Conservation (phyloP, 2,797 vertebrate species). For the Aselliscus stoliczkanus region DNA sequence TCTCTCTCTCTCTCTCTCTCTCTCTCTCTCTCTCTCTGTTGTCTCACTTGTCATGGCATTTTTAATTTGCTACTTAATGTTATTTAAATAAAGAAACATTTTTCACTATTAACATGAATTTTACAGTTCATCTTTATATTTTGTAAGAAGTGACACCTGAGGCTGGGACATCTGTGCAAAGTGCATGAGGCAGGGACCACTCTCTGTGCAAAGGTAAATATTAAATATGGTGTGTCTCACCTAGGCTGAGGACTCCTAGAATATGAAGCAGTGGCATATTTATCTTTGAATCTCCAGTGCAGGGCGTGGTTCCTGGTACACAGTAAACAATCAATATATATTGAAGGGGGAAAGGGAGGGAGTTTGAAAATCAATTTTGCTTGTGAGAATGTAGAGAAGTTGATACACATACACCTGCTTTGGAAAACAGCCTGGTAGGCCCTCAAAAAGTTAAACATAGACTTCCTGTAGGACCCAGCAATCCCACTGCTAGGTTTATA, state of each 20-base stretch:
- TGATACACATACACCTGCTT: neutral
- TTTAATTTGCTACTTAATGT: conserved; percentile 22
- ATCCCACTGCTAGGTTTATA: neutral
- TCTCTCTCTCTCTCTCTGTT: neutral
- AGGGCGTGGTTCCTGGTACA: neutral
- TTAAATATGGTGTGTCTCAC: neutral
- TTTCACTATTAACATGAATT: neutral
- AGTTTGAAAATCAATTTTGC: neutral
- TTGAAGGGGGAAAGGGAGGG: neutral
- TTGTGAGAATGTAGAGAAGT: neutral
- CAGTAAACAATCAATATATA: neutral
- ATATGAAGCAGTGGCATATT: neutral
- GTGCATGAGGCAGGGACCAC: neutral
- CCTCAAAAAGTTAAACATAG: neutral
- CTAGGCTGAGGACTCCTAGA: neutral
- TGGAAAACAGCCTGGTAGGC: neutral
- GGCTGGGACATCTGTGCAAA: neutral
- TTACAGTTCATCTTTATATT: conserved; percentile 6
- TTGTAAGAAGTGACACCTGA: neutral
- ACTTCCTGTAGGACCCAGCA: neutral
- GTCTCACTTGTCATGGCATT: neutral
- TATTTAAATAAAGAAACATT: neutral
- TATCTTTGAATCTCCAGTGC: neutral
- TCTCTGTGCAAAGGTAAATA: neutral
- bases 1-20: neutral